Evolutionary conservation across 2,113 vertebrate genomes (phyloP).

Genomic region (Chaenogobius annularis): DNA sequence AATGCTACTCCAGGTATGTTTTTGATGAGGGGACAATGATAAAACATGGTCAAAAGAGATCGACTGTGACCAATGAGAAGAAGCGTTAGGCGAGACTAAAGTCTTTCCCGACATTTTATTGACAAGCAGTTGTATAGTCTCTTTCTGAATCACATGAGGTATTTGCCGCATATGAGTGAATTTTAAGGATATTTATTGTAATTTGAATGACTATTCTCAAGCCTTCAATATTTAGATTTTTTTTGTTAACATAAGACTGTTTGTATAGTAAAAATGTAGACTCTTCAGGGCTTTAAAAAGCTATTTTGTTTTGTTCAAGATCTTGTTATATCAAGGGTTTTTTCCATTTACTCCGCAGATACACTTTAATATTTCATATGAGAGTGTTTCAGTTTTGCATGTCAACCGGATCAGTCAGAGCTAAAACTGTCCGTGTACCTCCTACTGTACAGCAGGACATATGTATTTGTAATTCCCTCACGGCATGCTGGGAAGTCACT

Average conservation of each 20-base stretch:
- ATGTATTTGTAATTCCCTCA: slow-evolving; percentile 32
- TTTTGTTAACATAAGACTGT: neutral
- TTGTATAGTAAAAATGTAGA: neutral
- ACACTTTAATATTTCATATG: neutral
- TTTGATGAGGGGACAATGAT: too few species aligned
- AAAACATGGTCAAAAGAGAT: too few species aligned
- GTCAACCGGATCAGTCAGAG: neutral
- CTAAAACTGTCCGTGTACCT: slow-evolving; percentile 11
- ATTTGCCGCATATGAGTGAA: too few species aligned
- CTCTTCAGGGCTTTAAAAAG: neutral
- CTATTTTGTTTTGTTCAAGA: neutral
- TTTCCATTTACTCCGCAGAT: neutral
- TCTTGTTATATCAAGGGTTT: neutral
- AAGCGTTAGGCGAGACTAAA: too few species aligned
- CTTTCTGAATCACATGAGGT: too few species aligned
- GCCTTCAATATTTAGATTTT: too few species aligned
- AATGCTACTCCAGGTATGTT: too few species aligned
- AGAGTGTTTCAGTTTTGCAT: neutral
- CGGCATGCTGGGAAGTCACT: slow-evolving; percentile 6
- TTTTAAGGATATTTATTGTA: too few species aligned
- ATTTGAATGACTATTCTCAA: too few species aligned
- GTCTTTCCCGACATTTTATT: too few species aligned
- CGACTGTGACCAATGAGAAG: too few species aligned
- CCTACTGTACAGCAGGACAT: slow-evolving; percentile 20
- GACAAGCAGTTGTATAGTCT: too few species aligned